These are phyloP conservation scores for Platorchestia sp. DNA, from an alignment of 1,140 invertebrate species.

Conservation along the genomic window DNA sequence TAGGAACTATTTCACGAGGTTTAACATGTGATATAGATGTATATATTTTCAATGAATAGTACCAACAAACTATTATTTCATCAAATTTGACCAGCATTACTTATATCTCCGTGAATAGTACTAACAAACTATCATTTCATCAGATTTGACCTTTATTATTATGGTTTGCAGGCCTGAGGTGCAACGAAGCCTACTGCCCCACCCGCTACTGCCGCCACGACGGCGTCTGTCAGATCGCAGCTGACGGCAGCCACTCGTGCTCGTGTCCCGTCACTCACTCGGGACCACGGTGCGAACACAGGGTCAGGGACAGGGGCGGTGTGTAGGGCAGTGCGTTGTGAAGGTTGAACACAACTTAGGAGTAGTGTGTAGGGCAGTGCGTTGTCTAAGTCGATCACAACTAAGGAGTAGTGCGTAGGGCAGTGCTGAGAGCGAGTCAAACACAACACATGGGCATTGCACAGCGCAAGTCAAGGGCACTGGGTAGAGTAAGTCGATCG, in stretches of 20 bases:
- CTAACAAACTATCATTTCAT: no score
- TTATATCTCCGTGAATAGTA: no score
- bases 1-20: no score
- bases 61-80: no score
- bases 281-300: background rate
- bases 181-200: constrained; percentile 57
- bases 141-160: no score
- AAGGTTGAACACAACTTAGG: no score
- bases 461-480: background rate
- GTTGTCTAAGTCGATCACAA: no score
- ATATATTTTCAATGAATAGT: no score
- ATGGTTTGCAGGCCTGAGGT: constrained; percentile 21
- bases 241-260: background rate
- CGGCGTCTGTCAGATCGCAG: background rate
- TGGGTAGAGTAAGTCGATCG: no score
- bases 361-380: no score
- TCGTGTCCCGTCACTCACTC: constrained; percentile 18
- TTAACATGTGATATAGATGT: no score
- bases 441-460: background rate
- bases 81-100: no score
- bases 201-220: constrained; percentile 52
- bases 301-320: background rate
- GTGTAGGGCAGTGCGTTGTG: background rate
- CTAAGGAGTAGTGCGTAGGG: background rate
- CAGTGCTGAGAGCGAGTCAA: background rate